These are phyloP conservation scores for Microtus richardsoni DNA, from an alignment of 2,113 vertebrate genomes.

Conservation along the genomic window DNA sequence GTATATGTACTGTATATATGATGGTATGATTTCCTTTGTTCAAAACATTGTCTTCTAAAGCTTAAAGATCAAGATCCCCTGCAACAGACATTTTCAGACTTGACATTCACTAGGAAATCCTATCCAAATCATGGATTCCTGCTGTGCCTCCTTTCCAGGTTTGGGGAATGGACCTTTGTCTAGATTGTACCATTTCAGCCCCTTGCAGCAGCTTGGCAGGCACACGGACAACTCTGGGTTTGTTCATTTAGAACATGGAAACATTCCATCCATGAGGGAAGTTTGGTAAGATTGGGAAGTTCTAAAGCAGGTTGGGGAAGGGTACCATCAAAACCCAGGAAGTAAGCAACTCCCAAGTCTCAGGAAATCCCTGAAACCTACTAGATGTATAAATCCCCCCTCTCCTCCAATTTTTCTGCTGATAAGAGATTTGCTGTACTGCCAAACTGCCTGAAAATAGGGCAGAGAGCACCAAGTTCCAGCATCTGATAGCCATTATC, in stretches of 20 bases:
- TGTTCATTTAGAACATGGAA: neutral
- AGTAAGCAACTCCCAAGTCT: neutral
- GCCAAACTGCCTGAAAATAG: neutral
- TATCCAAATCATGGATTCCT: neutral
- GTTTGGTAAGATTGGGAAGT: neutral
- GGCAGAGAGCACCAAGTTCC: neutral
- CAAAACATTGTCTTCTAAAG: neutral
- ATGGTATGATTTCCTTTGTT: neutral
- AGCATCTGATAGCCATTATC: neutral
- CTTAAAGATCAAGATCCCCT: neutral
- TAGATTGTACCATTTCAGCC: neutral
- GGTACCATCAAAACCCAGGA: neutral
- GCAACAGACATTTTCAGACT: neutral
- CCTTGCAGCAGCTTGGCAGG: neutral
- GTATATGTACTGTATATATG: neutral
- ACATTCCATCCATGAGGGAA: neutral
- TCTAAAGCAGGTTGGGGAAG: no score
- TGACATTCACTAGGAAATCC: neutral
- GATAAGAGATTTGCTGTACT: neutral
- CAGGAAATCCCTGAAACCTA: neutral
- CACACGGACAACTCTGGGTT: neutral
- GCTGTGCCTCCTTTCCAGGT: neutral
- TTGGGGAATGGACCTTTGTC: neutral
- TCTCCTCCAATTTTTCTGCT: neutral
- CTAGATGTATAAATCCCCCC: neutral